These are phyloP conservation scores for Characodon lateralis DNA, from an alignment of 2,797 vertebrate species.

Conservation along the genomic window DNA sequence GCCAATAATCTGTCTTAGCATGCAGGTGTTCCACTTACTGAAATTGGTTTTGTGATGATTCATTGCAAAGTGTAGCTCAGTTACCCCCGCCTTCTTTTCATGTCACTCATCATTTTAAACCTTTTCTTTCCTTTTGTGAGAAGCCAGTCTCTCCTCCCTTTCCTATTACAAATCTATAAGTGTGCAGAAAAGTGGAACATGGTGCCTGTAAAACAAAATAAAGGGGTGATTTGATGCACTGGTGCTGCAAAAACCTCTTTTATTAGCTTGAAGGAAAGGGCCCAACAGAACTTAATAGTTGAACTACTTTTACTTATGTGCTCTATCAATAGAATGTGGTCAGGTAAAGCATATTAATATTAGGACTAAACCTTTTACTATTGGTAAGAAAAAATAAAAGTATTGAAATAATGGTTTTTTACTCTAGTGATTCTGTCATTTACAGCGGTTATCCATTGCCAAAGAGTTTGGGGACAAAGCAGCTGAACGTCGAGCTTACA, in stretches of 20 bases:
- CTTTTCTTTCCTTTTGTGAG: conserved; percentile 27
- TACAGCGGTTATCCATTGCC: conserved; percentile 93
- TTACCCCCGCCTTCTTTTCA: conserved; percentile 13
- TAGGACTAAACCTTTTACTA: background rate
- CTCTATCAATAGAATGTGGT: background rate
- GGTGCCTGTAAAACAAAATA: conserved; percentile 23
- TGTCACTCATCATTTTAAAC: conserved; percentile 42
- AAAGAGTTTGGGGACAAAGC: conserved; percentile 99
- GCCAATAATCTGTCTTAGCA: background rate
- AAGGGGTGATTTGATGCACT: conserved; percentile 34
- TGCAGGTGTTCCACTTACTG: conserved; percentile 19
- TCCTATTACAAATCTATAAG: conserved; percentile 33
- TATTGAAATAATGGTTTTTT: background rate
- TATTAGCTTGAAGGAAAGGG: conserved; percentile 13
- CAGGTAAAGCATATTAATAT: background rate
- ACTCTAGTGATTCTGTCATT: conserved; percentile 27
- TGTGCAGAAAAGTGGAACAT: conserved; percentile 17
- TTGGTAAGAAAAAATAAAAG: background rate
- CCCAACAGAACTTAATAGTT: conserved; percentile 3
- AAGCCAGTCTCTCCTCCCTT: conserved; percentile 13
- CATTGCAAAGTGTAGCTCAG: conserved; percentile 23
- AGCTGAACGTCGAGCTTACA: conserved; percentile 93
- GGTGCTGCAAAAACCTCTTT: conserved; percentile 16
- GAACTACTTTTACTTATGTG: background rate
- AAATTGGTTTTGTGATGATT: conserved; percentile 52